Conservation (phyloP, 2,888 invertebrate genomes). For the Phalera bucephala region DNA sequence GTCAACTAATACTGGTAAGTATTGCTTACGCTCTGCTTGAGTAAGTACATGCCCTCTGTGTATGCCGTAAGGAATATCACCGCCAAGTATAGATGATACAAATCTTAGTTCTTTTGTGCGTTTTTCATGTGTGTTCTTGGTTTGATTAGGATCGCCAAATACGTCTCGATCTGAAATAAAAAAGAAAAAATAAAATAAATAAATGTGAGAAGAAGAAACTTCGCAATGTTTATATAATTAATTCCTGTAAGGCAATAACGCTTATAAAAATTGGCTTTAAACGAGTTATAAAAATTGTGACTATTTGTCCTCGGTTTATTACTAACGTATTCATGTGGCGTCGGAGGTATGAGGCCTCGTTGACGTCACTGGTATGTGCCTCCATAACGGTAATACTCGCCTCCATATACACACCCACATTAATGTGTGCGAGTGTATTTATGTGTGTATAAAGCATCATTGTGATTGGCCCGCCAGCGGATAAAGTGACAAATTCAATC, state of each 20-base stretch:
- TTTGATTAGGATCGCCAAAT: constrained; percentile 67
- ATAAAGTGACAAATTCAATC: constrained; percentile 66
- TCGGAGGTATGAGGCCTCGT: constrained; percentile 72
- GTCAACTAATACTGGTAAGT: constrained; percentile 84
- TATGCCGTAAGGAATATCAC: constrained; percentile 92
- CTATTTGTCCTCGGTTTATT: constrained; percentile 59
- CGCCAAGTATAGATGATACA: constrained; percentile 91
- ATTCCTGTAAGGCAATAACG: no score
- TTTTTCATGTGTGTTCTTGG: constrained; percentile 54
- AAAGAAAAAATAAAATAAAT: constrained; percentile 23
- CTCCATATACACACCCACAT: constrained; percentile 60
- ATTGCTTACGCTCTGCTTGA: constrained; percentile 91
- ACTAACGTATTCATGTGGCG: constrained; percentile 72
- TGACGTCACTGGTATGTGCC: constrained; percentile 82
- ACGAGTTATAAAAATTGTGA: constrained; percentile 39
- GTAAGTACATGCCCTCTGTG: constrained; percentile 89
- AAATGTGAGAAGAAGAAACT: no score
- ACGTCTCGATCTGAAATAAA: constrained; percentile 79
- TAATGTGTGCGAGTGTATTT: constrained; percentile 13
- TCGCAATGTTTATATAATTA: no score
- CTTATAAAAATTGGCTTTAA: no score
- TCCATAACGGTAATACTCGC: constrained; percentile 81
- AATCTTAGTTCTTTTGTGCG: constrained; percentile 83
- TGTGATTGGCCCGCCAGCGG: constrained; percentile 61
- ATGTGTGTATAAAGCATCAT: constrained; percentile 39